Percentiles rank a stretch among this genome's conserved stretches.
These are phyloP conservation scores for Dryadula phaetusa DNA, from an alignment of 2,888 invertebrate species.

Conservation along the genomic window DNA sequence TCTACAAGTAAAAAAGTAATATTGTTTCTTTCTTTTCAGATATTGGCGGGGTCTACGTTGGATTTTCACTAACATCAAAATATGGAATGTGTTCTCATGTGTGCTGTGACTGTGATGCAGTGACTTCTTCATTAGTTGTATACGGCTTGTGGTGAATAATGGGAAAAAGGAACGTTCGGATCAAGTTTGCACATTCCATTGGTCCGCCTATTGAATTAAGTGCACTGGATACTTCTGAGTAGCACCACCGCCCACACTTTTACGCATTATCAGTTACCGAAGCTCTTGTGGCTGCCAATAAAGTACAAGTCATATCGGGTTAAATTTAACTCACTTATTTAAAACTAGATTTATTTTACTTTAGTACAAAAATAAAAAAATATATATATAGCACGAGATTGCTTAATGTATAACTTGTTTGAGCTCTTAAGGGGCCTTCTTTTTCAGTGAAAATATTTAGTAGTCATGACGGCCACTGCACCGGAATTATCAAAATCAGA, in stretches of 20 bases:
- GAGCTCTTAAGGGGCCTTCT: constrained; percentile 62
- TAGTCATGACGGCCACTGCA: constrained; percentile 94
- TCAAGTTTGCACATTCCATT: constrained; percentile 80
- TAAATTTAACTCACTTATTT: constrained; percentile 68
- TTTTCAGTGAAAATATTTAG: constrained; percentile 81
- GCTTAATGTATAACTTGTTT: constrained; percentile 59
- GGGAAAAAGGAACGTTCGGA: constrained; percentile 82
- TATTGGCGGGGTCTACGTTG: constrained; percentile 31
- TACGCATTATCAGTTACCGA: constrained; percentile 78
- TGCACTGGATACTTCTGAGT: constrained; percentile 67
- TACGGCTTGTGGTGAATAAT: constrained; percentile 77
- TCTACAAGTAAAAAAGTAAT: not conserved
- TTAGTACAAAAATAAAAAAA: constrained; percentile 75
- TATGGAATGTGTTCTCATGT: constrained; percentile 49
- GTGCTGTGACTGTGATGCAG: constrained; percentile 55
- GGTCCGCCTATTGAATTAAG: constrained; percentile 75
- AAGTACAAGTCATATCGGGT: constrained; percentile 83
- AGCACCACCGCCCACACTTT: constrained; percentile 65
- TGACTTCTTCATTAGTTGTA: constrained; percentile 64
- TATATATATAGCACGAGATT: constrained; percentile 39
- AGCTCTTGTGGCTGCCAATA: constrained; percentile 82
- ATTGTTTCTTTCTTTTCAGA: constrained; percentile 46
- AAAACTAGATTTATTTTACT: constrained; percentile 76
- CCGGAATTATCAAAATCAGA: constrained; percentile 94
- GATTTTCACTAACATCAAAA: constrained; percentile 23